Evolutionary conservation across 2,113 vertebrate species (phyloP), one percentile per base, ranked within the genome.

Genomic region (Baryphthengus martii): DNA sequence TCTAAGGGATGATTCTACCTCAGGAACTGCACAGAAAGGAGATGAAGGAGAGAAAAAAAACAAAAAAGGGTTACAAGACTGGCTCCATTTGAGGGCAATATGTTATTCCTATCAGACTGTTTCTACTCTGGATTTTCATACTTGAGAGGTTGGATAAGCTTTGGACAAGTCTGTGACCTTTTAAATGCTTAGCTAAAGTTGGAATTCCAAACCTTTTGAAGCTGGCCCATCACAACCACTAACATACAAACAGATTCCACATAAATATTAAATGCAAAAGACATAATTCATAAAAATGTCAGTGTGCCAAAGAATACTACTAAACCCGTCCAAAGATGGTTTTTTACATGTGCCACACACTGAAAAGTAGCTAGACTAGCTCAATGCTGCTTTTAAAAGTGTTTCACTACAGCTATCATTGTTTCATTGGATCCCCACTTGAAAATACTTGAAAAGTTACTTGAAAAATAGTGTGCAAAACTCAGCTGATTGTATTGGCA

Each of bases 151-250:
- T 96, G 95, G 73, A 84, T 95, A 90, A 92, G 52, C 10, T 53
- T 95, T 96, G 95, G 88, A 96, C 73, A 90, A 95, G 40, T 18
- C 50, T 92, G 76, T 90, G 85, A 95, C 85, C 90, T 92, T 92
- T 82, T 58, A 95, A 94, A 89, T n/a, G 58, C 53, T 84, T 95
- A 92, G 58, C 68, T 90, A 62, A 85, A 85, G 49, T 66, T 92
- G 80, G 86, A 95, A 92, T 90, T 81, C 65, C 52, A 92, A 93
- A 78, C 29, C 70, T 93, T 92, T 93, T 93, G 92, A 92, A 95
- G 88, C n/a, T 55, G 75, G 45, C 73, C 88, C 61, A 47, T 88
- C 65, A 56, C 47, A 95, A 97, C 90, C 44, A 68, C 56, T 72
- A 90, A 95, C 53, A 81, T 20, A 72, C 73, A 96, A 96, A 92